These are phyloP conservation scores for Holcopasites calliopsidis DNA, from an alignment of 1,140 invertebrate genomes.

Conservation along the genomic window DNA sequence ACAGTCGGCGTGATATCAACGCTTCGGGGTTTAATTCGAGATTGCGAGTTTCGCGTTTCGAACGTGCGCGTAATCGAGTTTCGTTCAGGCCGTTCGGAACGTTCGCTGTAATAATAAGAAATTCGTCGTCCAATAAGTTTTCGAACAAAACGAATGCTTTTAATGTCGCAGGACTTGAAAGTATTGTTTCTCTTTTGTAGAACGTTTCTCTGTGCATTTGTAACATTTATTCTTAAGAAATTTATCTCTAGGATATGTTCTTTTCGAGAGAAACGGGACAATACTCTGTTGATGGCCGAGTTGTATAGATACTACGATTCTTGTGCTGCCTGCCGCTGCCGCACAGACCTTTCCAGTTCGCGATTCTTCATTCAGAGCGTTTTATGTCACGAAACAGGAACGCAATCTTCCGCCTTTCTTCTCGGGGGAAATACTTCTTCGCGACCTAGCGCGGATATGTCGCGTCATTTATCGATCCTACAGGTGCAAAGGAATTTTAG, in stretches of 20 bases:
- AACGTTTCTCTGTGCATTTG: too few species aligned
- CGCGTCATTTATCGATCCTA: conserved; percentile 51
- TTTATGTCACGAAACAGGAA: conserved; percentile 40
- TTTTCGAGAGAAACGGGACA: too few species aligned
- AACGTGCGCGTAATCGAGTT: background rate
- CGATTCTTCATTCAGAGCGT: conserved; percentile 44
- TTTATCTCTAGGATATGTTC: too few species aligned
- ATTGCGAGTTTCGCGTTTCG: background rate
- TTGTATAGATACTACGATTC: background rate
- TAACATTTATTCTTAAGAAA: too few species aligned
- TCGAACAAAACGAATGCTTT: too few species aligned
- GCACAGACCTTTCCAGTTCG: conserved; percentile 26
- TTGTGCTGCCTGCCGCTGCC: conserved; percentile 17
- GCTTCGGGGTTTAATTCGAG: background rate
- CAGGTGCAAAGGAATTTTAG: conserved; percentile 33
- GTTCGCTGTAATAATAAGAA: too few species aligned
- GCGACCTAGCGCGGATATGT: background rate
- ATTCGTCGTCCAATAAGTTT: too few species aligned
- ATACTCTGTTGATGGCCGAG: too few species aligned
- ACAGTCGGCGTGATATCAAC: background rate
- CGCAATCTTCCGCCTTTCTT: conserved; percentile 47
- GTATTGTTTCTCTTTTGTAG: too few species aligned
- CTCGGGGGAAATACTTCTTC: conserved; percentile 12
- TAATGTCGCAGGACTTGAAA: too few species aligned
- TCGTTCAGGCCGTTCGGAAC: background rate